phyloP scores from a whole-genome alignment of 2,888 invertebrate genomes.

The Chaitophorus viminalis region DNA sequence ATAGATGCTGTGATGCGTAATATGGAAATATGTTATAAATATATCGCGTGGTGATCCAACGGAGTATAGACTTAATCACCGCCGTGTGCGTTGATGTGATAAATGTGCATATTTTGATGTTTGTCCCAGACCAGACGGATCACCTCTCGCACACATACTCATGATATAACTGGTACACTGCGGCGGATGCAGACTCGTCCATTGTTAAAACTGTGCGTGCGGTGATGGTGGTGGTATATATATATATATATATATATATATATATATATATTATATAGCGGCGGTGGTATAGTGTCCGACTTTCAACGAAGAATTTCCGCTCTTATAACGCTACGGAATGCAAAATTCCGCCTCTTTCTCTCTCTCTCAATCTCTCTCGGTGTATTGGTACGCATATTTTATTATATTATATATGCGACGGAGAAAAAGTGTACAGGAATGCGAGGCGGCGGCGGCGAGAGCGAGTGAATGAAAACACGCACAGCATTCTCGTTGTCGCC shows the following conservation, averaged over 20 bases:
- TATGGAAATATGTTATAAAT: no score
- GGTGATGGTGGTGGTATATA: not conserved
- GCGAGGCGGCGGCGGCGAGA: slow-evolving; percentile 7
- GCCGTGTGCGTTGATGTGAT: not conserved
- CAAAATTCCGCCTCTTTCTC: slow-evolving; percentile 10
- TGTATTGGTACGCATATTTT: not conserved
- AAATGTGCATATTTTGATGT: no score
- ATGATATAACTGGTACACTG: not conserved
- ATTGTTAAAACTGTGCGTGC: slow-evolving; percentile 19
- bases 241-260: no score
- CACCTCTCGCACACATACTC: slow-evolving; percentile 1
- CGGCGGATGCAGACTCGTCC: slow-evolving; percentile 36
- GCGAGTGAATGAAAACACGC: slow-evolving; percentile 52
- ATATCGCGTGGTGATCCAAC: no score
- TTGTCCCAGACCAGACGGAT: slow-evolving; percentile 28
- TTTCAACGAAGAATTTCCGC: slow-evolving; percentile 59
- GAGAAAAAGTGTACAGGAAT: not conserved
- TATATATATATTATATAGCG: no score
- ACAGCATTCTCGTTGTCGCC: slow-evolving; percentile 29
- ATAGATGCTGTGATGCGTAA: no score
- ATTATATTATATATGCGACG: no score
- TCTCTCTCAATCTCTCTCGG: not conserved
- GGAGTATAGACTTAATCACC: not conserved
- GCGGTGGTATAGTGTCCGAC: slow-evolving; percentile 44
- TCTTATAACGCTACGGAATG: slow-evolving; percentile 58